phyloP scores from a whole-genome alignment of 2,888 invertebrate genomes.

The Megamerina dolium region DNA sequence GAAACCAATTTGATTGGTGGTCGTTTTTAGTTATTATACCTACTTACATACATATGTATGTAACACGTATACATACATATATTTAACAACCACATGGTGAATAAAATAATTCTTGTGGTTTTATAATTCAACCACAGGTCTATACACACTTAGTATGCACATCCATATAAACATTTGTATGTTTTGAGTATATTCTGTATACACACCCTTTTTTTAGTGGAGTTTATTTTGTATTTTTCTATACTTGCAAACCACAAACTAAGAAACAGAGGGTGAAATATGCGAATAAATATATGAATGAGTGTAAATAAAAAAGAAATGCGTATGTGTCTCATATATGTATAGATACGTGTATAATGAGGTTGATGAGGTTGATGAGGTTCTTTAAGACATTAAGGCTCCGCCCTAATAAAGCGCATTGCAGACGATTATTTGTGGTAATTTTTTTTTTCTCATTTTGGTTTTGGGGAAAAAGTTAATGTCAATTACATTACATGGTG shows the following conservation, averaged over 20 bases:
- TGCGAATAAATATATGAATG: neutral
- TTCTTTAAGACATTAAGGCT: no score
- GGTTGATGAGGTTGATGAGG: no score
- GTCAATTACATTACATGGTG: no score
- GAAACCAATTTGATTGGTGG: no score
- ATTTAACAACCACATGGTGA: conserved; percentile 37
- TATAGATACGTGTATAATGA: neutral
- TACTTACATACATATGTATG: no score
- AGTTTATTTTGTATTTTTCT: no score
- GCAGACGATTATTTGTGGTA: neutral
- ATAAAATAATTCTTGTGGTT: conserved; percentile 35
- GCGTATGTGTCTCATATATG: neutral
- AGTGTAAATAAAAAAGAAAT: neutral
- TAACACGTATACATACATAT: no score
- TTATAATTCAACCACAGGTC: conserved; percentile 40
- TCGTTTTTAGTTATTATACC: no score
- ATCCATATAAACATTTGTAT: no score
- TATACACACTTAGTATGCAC: neutral
- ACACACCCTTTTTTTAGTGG: conserved; percentile 3
- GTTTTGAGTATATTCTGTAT: no score
- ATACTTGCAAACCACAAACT: no score
- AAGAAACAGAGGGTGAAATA: conserved; percentile 3
- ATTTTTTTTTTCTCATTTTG: conserved; percentile 11
- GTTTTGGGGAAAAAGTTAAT: no score
- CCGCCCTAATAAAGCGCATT: conserved; percentile 2